Evolutionary conservation across 2,113 vertebrate species (phyloP).

Genomic region (Condylura cristata): DNA sequence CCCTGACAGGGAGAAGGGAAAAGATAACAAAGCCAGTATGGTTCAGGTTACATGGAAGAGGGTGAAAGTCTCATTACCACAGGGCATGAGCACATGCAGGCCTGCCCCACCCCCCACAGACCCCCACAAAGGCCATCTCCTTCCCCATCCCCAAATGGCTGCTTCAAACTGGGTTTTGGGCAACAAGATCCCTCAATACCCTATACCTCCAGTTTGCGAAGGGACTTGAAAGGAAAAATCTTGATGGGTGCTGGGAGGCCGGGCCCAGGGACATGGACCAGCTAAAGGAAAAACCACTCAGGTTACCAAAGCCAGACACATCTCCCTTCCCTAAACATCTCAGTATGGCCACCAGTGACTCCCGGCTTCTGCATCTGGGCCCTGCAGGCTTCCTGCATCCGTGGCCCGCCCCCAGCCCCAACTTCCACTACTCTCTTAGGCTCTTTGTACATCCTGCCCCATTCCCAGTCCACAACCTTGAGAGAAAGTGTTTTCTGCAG

Average conservation of each 20-base stretch:
- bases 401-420: fast-evolving
- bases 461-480: conserved; percentile 86
- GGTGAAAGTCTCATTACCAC: background rate
- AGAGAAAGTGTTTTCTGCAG: conserved; percentile 95
- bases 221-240: conserved; percentile 97
- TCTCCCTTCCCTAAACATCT: background rate
- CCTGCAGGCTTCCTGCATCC: background rate
- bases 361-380: background rate
- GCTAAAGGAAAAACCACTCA: conserved; percentile 82
- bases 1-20: background rate
- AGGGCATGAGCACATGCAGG: background rate
- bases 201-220: conserved; percentile 92
- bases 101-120: background rate
- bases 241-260: conserved; percentile 91
- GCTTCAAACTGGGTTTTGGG: background rate
- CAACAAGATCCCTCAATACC: background rate
- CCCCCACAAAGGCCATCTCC: background rate
- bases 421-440: background rate
- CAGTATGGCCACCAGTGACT: background rate
- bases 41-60: background rate
- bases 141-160: background rate
- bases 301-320: background rate
- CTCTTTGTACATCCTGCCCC: background rate
- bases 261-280: conserved; percentile 87
- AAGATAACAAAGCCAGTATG: background rate